These are phyloP conservation scores for Pteropus alecto DNA, from an alignment of 2,113 vertebrate genomes.

Conservation along the genomic window DNA sequence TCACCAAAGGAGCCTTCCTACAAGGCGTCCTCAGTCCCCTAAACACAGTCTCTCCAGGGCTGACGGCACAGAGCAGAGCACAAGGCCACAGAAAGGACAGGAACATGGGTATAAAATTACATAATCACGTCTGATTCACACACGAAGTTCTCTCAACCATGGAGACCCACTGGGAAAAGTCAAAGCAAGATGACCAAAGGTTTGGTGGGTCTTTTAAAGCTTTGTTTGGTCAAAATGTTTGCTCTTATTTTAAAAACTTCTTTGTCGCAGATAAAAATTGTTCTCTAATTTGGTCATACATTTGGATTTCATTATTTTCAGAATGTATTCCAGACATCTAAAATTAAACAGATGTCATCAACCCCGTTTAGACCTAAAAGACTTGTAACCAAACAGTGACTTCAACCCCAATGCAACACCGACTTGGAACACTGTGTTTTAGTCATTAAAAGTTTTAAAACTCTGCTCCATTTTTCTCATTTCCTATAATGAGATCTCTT, in stretches of 20 bases:
- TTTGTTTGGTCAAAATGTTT: constrained; percentile 80
- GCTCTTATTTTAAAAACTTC: constrained; percentile 79
- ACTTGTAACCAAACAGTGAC: constrained; percentile 81
- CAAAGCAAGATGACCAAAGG: constrained; percentile 49
- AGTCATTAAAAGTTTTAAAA: constrained; percentile 78
- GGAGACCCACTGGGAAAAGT: constrained; percentile 43
- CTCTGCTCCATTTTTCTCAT: constrained; percentile 75
- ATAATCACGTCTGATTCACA: neutral
- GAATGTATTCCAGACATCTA: constrained; percentile 82
- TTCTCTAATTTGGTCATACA: constrained; percentile 80
- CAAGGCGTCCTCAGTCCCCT: neutral
- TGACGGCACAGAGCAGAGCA: neutral
- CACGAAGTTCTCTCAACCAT: neutral
- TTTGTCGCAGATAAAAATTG: constrained; percentile 82
- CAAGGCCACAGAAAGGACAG: neutral
- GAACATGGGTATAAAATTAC: constrained; percentile 40
- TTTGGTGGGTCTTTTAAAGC: constrained; percentile 63
- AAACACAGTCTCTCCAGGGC: neutral
- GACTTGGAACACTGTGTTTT: constrained; percentile 65
- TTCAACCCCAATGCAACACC: constrained; percentile 63
- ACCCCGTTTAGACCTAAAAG: constrained; percentile 82
- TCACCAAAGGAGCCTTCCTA: neutral
- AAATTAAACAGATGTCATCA: constrained; percentile 86
- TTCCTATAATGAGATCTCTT: constrained; percentile 77
- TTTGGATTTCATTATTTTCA: constrained; percentile 85